Percentiles rank a stretch among this genome's conserved stretches.
Conservation (phyloP, 1,140 invertebrate species). For the Conus betulinus region DNA sequence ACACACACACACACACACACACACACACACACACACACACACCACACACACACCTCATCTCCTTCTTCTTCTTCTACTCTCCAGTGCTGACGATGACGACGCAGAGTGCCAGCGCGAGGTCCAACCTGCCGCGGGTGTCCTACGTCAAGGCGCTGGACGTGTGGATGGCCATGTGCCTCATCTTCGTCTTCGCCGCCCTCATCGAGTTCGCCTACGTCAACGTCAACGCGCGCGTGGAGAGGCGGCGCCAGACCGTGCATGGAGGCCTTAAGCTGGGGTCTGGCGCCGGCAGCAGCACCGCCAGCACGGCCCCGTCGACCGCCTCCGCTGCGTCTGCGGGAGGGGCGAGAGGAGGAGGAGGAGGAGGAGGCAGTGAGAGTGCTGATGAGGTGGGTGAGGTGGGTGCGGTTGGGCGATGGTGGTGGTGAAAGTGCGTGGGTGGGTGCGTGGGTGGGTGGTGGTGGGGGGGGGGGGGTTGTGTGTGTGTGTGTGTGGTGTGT, state of each 20-base stretch:
- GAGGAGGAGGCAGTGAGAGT: background rate
- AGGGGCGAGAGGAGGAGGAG: background rate
- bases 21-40: no score
- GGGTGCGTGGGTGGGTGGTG: no score
- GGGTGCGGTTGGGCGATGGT: background rate
- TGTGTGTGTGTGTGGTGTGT: no score
- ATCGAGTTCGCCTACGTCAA: conserved; percentile 89
- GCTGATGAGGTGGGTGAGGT: background rate
- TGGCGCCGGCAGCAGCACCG: background rate
- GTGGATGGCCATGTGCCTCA: conserved; percentile 92
- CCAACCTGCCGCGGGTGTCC: conserved; percentile 77
- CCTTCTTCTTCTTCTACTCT: background rate
- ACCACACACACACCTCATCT: no score
- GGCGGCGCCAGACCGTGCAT: background rate
- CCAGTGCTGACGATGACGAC: conserved; percentile 67
- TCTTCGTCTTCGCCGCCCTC: conserved; percentile 89
- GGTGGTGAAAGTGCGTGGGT: no score
- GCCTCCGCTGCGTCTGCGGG: background rate
- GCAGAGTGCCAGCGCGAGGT: conserved; percentile 58
- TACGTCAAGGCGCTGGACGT: conserved; percentile 87
- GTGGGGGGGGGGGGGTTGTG: no score
- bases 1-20: no score
- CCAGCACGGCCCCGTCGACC: no score
- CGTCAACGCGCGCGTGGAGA: conserved; percentile 48
- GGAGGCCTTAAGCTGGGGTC: background rate